Conservation (phyloP, 2,888 invertebrate species). For the Drosophila kanekoi region DNA sequence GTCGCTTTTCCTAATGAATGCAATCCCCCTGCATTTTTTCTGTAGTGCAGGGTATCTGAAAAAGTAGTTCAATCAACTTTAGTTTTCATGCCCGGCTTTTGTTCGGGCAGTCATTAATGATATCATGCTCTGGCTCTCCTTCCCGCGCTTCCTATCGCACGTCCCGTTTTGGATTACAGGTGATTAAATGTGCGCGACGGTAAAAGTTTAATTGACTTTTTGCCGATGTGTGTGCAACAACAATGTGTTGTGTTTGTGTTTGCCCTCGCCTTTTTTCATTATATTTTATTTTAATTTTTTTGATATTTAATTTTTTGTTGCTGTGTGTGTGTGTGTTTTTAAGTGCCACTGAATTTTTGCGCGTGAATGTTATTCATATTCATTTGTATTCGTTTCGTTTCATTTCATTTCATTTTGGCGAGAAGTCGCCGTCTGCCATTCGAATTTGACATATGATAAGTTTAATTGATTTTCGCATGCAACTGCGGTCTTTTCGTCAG, state of each 20-base stretch:
- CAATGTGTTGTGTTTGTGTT: constrained; percentile 26
- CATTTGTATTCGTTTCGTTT: constrained; percentile 42
- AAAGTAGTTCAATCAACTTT: constrained; percentile 28
- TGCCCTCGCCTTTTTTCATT: constrained; percentile 6
- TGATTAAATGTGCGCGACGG: constrained; percentile 63
- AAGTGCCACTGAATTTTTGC: constrained; percentile 22
- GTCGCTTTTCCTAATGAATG: background rate
- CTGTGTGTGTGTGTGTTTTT: background rate
- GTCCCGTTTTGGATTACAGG: constrained; percentile 62
- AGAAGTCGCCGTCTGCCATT: constrained; percentile 28
- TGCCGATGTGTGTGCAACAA: constrained; percentile 52
- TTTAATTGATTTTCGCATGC: constrained; percentile 60
- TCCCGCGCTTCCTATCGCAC: background rate
- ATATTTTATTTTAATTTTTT: constrained; percentile 9
- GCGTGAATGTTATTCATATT: constrained; percentile 65
- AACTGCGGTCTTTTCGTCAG: constrained; percentile 24
- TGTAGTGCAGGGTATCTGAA: constrained; percentile 25
- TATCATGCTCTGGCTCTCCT: constrained; percentile 16
- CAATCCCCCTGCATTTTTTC: background rate
- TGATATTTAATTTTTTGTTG: constrained; percentile 2
- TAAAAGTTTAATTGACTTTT: constrained; percentile 69
- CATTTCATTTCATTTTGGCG: constrained; percentile 39
- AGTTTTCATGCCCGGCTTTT: constrained; percentile 15
- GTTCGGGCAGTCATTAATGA: constrained; percentile 41
- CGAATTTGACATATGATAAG: constrained; percentile 61